phyloP scores from a whole-genome alignment of 2,797 vertebrate genomes.

The Clarias laeviceps region DNA sequence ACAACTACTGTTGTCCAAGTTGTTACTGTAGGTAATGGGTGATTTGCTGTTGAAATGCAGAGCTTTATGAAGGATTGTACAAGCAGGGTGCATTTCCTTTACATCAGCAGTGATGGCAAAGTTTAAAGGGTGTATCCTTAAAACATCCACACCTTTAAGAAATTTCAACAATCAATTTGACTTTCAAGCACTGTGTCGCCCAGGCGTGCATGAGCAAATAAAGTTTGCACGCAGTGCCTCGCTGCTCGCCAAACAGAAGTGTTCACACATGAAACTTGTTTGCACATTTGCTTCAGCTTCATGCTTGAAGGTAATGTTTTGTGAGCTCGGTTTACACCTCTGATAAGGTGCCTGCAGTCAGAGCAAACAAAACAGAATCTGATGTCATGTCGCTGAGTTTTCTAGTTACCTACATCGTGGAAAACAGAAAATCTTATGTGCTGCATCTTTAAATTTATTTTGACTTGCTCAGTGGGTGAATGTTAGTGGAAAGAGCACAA shows the following conservation, averaged over 20 bases:
- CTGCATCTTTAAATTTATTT: not conserved
- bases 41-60: not conserved
- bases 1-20: not conserved
- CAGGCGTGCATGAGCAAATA: not conserved
- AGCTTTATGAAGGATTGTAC: not conserved
- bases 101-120: not conserved
- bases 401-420: not conserved
- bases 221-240: not conserved
- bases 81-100: not conserved
- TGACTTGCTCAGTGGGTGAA: too few relatives aligned
- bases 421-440: not conserved
- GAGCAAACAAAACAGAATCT: slow-evolving; percentile 2
- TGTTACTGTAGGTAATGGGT: not conserved
- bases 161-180: not conserved
- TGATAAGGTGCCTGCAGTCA: not conserved
- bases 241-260: not conserved
- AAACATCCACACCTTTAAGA: not conserved
- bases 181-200: not conserved
- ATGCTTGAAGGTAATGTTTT: not conserved
- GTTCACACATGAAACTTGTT: not conserved
- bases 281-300: not conserved
- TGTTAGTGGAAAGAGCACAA: not conserved
- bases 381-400: not conserved
- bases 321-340: not conserved
- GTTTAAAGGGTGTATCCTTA: not conserved